Conservation (phyloP, 2,888 invertebrate species). For the Willowsia nigromaculata region DNA sequence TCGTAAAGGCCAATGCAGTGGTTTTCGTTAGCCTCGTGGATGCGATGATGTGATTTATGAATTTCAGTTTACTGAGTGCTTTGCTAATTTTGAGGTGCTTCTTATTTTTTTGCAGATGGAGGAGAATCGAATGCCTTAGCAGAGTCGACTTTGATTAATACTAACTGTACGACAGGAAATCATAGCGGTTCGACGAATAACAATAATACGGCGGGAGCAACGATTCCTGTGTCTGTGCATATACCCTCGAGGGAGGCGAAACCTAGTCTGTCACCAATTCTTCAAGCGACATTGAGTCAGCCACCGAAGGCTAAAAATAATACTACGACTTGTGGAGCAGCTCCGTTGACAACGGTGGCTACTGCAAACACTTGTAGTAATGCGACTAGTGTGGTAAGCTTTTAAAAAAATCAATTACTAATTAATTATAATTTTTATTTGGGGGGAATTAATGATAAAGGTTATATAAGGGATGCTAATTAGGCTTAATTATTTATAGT, state of each 20-base stretch:
- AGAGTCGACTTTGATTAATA: constrained; percentile 20
- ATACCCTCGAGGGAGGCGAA: constrained; percentile 79
- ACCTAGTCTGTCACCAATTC: constrained; percentile 86
- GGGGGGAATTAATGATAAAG: neutral
- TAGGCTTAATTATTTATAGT: neutral
- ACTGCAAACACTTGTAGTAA: constrained; percentile 8
- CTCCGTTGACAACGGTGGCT: neutral
- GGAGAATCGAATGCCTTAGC: constrained; percentile 21
- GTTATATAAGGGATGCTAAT: neutral
- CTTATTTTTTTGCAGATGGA: neutral
- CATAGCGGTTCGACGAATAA: constrained; percentile 79
- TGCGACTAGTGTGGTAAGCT: constrained; percentile 74
- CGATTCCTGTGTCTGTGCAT: constrained; percentile 80
- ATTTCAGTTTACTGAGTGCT: neutral
- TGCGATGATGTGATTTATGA: neutral
- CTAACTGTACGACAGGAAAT: constrained; percentile 46
- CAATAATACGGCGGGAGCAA: constrained; percentile 71
- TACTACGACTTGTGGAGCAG: neutral
- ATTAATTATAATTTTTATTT: neutral
- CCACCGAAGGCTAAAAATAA: constrained; percentile 81
- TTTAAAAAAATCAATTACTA: neutral
- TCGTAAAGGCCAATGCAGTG: constrained; percentile 25
- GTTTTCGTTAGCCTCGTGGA: neutral
- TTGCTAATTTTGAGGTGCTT: no score
- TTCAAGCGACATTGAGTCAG: constrained; percentile 91